Conservation (phyloP, 2,888 invertebrate species). For the Amorpha juglandis region DNA sequence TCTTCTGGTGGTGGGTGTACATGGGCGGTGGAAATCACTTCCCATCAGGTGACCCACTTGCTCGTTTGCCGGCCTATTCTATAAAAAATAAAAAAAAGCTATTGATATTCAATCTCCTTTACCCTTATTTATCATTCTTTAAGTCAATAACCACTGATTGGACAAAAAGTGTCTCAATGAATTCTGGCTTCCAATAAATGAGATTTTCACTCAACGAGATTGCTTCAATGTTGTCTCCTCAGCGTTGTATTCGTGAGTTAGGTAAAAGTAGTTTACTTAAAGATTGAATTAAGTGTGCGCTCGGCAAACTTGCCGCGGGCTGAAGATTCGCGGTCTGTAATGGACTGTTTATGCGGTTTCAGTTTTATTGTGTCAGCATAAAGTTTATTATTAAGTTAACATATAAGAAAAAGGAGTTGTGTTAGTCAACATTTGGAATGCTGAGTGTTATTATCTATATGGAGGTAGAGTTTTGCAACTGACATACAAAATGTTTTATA, state of each 20-base stretch:
- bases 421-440: not conserved
- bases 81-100: too few relatives aligned
- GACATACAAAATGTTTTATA: too few relatives aligned
- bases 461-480: too few relatives aligned
- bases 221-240: conserved; percentile 14
- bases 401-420: not conserved
- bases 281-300: conserved; percentile 15
- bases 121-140: not conserved
- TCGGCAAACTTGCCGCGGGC: not conserved
- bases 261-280: not conserved
- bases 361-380: not conserved
- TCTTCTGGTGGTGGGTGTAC: too few relatives aligned
- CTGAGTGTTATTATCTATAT: too few relatives aligned
- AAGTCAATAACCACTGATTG: not conserved
- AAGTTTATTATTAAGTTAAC: not conserved
- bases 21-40: too few relatives aligned
- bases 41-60: too few relatives aligned
- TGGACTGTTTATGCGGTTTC: not conserved
- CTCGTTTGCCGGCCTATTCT: too few relatives aligned
- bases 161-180: conserved; percentile 31
- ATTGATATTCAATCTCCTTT: not conserved
- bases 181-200: not conserved
- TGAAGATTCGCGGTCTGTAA: conserved; percentile 4
- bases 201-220: conserved; percentile 7
- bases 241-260: conserved; percentile 21